A percentile compares a stretch with the other conserved stretches of the same genome.
Evolutionary conservation across 2,888 invertebrate species (phyloP).

Genomic region (Mythimna impura): DNA sequence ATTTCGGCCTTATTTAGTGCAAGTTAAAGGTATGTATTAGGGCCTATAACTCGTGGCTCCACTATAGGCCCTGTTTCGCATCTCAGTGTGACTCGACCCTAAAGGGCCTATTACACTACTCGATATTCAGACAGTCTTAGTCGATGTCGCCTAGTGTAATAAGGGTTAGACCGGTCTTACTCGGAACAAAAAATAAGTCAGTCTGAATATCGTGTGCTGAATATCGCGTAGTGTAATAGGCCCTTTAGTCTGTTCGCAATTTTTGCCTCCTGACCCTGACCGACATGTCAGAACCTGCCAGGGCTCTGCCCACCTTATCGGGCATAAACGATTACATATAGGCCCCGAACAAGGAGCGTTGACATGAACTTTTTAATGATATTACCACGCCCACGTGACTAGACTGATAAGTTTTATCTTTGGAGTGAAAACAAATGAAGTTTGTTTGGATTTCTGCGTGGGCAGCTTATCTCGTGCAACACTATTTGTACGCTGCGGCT

Average conservation of each 20-base stretch:
- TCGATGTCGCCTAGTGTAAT: no score
- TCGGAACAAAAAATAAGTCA: no score
- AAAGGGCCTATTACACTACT: no score
- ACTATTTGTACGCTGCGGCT: background rate
- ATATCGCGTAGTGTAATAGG: no score
- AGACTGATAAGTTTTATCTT: constrained; percentile 46
- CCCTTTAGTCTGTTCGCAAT: no score
- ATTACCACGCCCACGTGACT: constrained; percentile 30
- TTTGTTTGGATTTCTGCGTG: constrained; percentile 16
- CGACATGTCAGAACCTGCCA: constrained; percentile 36
- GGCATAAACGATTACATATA: constrained; percentile 39
- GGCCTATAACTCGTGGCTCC: no score
- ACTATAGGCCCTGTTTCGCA: background rate
- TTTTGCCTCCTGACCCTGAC: constrained; percentile 46
- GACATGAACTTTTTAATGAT: constrained; percentile 56
- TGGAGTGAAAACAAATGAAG: constrained; percentile 27
- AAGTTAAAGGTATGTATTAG: no score
- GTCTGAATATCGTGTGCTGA: no score
- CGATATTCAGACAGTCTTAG: no score
- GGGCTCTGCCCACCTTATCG: constrained; percentile 46
- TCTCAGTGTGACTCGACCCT: background rate
- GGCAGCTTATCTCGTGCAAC: background rate
- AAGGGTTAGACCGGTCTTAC: no score
- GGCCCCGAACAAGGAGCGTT: constrained; percentile 43
- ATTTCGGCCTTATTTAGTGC: no score